A percentile compares a stretch with the other conserved stretches of the same genome.
These are phyloP conservation scores for Sebastes minor DNA, from an alignment of 2,797 vertebrate species.

Conservation along the genomic window DNA sequence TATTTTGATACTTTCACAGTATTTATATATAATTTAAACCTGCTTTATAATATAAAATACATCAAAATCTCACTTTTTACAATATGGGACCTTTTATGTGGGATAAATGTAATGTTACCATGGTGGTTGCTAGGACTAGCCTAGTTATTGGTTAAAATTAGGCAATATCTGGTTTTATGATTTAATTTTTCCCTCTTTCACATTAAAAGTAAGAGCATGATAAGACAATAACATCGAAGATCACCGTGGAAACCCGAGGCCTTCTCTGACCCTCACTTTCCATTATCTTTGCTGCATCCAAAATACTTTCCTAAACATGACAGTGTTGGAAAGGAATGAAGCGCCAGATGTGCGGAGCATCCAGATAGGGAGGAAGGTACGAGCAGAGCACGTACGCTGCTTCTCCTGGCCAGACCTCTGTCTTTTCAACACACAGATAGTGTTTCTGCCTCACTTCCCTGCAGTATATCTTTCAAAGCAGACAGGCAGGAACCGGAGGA, in stretches of 20 bases:
- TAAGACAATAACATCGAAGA: slow-evolving; percentile 4
- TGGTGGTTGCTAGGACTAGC: not conserved
- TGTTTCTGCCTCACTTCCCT: slow-evolving; percentile 2
- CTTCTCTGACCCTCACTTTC: slow-evolving; percentile 24
- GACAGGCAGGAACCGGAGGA: not conserved
- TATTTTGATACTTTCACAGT: too few relatives aligned
- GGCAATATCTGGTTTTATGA: not conserved
- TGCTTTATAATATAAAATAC: too few relatives aligned
- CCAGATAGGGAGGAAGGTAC: slow-evolving; percentile 48
- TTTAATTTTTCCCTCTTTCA: not conserved
- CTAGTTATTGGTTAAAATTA: not conserved
- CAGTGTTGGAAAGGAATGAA: slow-evolving; percentile 68
- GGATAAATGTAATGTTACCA: not conserved
- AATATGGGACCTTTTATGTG: too few relatives aligned
- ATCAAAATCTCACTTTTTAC: too few relatives aligned
- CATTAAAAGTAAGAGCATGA: slow-evolving; percentile 2
- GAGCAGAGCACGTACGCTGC: not conserved
- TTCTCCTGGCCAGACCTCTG: not conserved
- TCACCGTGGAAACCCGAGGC: slow-evolving; percentile 26
- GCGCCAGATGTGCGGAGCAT: slow-evolving; percentile 63
- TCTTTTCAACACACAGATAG: not conserved
- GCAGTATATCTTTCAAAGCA: slow-evolving; percentile 1
- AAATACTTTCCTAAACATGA: slow-evolving; percentile 64
- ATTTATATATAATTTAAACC: too few relatives aligned
- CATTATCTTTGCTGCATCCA: slow-evolving; percentile 31